Percentiles rank a stretch among this genome's conserved stretches.
These are phyloP conservation scores for Dendroctonus ponderosae DNA, from an alignment of 1,140 invertebrate species.

Conservation along the genomic window DNA sequence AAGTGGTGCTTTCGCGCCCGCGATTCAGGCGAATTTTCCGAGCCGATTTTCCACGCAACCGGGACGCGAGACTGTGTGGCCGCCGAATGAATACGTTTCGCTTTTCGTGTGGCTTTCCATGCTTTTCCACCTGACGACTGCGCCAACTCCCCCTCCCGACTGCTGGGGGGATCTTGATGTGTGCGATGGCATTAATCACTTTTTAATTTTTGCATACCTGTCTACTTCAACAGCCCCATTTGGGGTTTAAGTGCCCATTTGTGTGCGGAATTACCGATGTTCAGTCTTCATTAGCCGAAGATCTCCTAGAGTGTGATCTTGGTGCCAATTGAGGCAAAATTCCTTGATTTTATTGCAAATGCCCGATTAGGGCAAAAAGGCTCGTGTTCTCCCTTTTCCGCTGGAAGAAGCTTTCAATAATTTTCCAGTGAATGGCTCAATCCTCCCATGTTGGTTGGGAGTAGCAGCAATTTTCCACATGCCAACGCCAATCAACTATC, in stretches of 20 bases:
- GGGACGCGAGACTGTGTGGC: conserved; percentile 11
- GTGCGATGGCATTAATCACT: conserved; percentile 5
- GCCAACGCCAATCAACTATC: too few relatives aligned
- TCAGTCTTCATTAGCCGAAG: background rate
- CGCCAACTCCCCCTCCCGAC: conserved; percentile 11
- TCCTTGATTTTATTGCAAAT: background rate
- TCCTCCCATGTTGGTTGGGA: too few relatives aligned
- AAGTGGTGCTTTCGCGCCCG: conserved; percentile 23
- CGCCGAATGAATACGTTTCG: conserved; percentile 18
- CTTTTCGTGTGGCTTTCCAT: conserved; percentile 29
- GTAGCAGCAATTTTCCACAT: too few relatives aligned
- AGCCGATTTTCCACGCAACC: conserved; percentile 13
- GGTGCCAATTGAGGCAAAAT: background rate
- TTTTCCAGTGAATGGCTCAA: too few relatives aligned
- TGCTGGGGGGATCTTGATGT: conserved; percentile 10
- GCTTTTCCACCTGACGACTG: conserved; percentile 25
- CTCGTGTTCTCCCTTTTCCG: background rate
- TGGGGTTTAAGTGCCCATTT: background rate
- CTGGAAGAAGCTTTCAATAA: too few relatives aligned
- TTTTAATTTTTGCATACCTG: conserved; percentile 13
- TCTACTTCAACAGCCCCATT: background rate
- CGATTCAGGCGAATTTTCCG: background rate
- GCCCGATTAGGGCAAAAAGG: background rate
- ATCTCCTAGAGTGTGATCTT: background rate
- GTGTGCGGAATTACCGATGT: background rate